These are phyloP conservation scores for Odocoileus hemionus DNA, from an alignment of 2,113 vertebrate genomes.

Conservation along the genomic window DNA sequence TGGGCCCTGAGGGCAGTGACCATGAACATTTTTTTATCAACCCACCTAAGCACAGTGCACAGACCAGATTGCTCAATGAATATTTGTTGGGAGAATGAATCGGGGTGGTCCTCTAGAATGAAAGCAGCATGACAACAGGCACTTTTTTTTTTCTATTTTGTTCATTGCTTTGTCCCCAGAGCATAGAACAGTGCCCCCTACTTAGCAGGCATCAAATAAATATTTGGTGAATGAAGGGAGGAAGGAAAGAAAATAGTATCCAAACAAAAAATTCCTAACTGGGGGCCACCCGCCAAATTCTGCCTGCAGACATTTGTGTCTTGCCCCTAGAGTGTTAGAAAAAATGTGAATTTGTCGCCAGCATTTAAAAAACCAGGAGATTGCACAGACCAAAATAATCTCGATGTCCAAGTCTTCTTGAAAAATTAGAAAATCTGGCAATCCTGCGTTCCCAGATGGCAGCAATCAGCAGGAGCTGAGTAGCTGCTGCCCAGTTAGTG, in stretches of 20 bases:
- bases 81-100: not conserved
- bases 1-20: not conserved
- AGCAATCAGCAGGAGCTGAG: not conserved
- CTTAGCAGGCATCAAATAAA: not conserved
- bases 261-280: constrained; percentile 41
- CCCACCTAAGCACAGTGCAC: not conserved
- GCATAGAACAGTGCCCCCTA: not conserved
- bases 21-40: not conserved
- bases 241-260: constrained; percentile 2
- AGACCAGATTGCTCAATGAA: not conserved
- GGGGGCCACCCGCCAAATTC: constrained; percentile 44
- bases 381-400: constrained; percentile 51
- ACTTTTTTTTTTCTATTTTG: not conserved
- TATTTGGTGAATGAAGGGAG: constrained; percentile 17
- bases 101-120: not conserved
- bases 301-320: constrained; percentile 55
- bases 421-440: constrained; percentile 45
- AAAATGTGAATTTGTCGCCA: constrained; percentile 65
- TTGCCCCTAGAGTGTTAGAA: constrained; percentile 37
- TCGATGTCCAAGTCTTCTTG: constrained; percentile 37
- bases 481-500: accelerated
- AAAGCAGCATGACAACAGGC: not conserved
- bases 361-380: constrained; percentile 54
- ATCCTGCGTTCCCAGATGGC: not conserved
- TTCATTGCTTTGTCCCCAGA: not conserved